Percentiles rank a stretch among this genome's conserved stretches.
Conservation (phyloP, 2,888 invertebrate species). For the Melanchra persicariae region DNA sequence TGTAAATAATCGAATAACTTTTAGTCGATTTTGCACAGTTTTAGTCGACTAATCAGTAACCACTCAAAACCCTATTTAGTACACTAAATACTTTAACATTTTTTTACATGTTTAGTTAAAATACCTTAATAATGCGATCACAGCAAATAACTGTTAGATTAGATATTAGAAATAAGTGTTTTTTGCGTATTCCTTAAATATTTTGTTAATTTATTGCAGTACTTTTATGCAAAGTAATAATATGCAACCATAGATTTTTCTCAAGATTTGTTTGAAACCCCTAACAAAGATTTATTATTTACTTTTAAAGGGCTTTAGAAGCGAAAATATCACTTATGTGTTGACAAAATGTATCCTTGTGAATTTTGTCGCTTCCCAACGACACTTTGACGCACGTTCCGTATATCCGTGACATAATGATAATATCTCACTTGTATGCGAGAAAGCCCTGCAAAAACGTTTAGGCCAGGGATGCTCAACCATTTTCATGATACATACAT, state of each 20-base stretch:
- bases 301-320: not conserved
- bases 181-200: constrained; percentile 52
- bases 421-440: not conserved
- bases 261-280: constrained; percentile 5
- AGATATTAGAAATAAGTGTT: constrained; percentile 58
- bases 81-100: constrained; percentile 37
- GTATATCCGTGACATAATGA: too few relatives aligned
- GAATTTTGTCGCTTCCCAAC: not conserved
- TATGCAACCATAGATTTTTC: constrained; percentile 20
- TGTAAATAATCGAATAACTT: constrained; percentile 11
- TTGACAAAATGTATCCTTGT: not conserved
- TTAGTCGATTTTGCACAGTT: constrained; percentile 17
- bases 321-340: not conserved
- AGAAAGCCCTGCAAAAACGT: constrained; percentile 4
- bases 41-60: constrained; percentile 12
- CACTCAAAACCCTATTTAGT: constrained; percentile 18
- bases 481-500: constrained; percentile 8
- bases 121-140: constrained; percentile 58
- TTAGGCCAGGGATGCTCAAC: constrained; percentile 26
- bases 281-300: not conserved
- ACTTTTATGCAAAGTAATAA: constrained; percentile 33
- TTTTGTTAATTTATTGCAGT: constrained; percentile 36
- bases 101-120: constrained; percentile 19
- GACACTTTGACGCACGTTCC: too few relatives aligned
- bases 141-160: constrained; percentile 54